Evolutionary conservation across 2,113 vertebrate genomes (phyloP).

Genomic region (Camelus dromedarius): DNA sequence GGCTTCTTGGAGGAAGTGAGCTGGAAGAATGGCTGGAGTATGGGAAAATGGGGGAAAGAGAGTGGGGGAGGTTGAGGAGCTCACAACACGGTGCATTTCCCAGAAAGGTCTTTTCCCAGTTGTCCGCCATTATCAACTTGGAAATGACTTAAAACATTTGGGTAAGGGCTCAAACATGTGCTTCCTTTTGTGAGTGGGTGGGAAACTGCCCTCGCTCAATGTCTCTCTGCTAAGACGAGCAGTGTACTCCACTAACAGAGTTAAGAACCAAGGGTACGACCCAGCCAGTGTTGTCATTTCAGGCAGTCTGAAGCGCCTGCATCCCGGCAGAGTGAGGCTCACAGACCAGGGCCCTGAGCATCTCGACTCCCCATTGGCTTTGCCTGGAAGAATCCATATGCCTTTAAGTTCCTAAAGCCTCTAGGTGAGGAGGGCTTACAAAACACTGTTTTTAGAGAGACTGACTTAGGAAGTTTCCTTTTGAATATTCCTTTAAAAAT

Average conservation of each 20-base stretch:
- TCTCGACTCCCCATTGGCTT: neutral
- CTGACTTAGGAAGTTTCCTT: neutral
- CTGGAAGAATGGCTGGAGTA: neutral
- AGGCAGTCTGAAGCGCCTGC: neutral
- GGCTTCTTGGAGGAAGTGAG: neutral
- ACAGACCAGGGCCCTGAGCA: neutral
- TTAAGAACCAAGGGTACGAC: neutral
- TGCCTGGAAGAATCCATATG: neutral
- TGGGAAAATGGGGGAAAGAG: fast-evolving
- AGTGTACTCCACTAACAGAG: neutral
- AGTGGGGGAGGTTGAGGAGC: neutral
- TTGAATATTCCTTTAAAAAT: slow-evolving; percentile 43
- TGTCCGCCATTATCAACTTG: neutral
- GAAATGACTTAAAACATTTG: neutral
- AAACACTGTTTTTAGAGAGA: neutral
- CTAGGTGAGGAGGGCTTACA: neutral
- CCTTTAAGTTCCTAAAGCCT: neutral
- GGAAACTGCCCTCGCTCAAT: neutral
- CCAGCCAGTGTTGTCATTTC: neutral
- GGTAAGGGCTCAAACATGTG: neutral
- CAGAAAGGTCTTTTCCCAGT: neutral
- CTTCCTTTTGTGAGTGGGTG: neutral
- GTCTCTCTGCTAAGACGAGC: neutral
- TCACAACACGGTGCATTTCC: neutral
- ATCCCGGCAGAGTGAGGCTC: fast-evolving